Percentiles rank a stretch among this genome's conserved stretches.
These are phyloP conservation scores for Parnassius smintheus DNA, from an alignment of 2,888 invertebrate genomes.

Conservation along the genomic window DNA sequence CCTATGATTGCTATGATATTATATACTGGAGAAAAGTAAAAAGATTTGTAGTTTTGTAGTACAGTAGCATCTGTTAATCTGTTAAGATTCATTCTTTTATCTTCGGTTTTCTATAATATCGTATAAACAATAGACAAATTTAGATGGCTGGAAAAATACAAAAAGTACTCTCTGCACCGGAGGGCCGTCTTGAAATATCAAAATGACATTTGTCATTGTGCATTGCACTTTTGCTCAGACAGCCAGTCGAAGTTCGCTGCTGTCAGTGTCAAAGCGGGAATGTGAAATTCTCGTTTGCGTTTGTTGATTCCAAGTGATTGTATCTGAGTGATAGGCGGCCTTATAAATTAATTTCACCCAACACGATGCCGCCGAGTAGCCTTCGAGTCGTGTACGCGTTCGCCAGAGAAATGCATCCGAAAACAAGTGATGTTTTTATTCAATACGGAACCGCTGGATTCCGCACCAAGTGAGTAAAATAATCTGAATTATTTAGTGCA, in stretches of 20 bases:
- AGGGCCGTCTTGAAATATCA: constrained; percentile 12
- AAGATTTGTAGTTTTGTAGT: no score
- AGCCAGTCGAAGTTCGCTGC: constrained; percentile 44
- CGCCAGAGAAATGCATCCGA: constrained; percentile 89
- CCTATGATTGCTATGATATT: no score
- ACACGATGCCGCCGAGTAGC: constrained; percentile 79
- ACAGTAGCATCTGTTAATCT: no score
- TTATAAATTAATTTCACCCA: constrained; percentile 70
- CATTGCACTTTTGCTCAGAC: constrained; percentile 31
- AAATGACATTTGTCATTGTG: constrained; percentile 33
- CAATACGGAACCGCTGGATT: constrained; percentile 94
- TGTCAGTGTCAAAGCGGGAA: constrained; percentile 63
- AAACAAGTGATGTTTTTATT: constrained; percentile 83
- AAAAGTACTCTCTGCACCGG: no score
- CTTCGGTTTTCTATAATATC: no score
- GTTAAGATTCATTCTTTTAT: no score
- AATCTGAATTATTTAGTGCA: constrained; percentile 38
- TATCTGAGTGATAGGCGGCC: constrained; percentile 62
- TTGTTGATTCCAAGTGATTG: constrained; percentile 77
- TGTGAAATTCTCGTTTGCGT: constrained; percentile 74
- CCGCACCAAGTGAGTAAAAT: constrained; percentile 85
- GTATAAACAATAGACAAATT: no score
- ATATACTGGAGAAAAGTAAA: no score
- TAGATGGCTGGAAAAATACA: no score
- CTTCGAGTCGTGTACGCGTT: constrained; percentile 87